Evolutionary conservation across 2,888 invertebrate genomes (phyloP).

Genomic region (Conchocele bisecta): DNA sequence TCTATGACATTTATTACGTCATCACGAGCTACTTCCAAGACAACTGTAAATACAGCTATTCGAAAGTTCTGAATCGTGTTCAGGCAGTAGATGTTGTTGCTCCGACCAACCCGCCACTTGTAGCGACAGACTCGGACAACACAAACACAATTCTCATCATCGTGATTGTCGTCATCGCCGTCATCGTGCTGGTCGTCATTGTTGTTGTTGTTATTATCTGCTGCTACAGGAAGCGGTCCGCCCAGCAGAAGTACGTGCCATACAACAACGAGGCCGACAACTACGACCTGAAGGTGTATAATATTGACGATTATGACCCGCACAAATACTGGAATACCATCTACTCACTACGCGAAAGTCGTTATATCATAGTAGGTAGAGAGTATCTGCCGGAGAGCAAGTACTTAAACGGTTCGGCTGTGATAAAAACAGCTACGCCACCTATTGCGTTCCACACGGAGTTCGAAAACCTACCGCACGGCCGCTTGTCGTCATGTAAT

Average conservation of each 20-base stretch:
- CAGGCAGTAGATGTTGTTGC: conserved; percentile 40
- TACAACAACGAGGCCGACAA: conserved; percentile 56
- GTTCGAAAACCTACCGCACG: conserved; percentile 76
- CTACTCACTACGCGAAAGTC: conserved; percentile 65
- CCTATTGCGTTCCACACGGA: conserved; percentile 76
- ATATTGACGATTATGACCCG: conserved; percentile 65
- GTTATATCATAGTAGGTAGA: conserved; percentile 69
- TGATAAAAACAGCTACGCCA: conserved; percentile 23
- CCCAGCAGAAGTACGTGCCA: conserved; percentile 34
- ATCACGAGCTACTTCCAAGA: conserved; percentile 88
- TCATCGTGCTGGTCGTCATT: conserved; percentile 62
- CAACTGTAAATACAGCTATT: conserved; percentile 87
- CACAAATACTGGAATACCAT: conserved; percentile 74
- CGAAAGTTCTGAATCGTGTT: conserved; percentile 74
- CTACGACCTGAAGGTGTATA: conserved; percentile 51
- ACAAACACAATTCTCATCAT: conserved; percentile 57
- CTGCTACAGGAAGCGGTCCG: conserved; percentile 58
- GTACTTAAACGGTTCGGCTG: conserved; percentile 42
- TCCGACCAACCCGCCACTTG: not conserved
- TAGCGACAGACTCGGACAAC: not conserved
- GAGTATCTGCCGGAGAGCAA: conserved; percentile 59
- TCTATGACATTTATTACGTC: conserved; percentile 88
- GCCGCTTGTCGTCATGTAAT: conserved; percentile 61
- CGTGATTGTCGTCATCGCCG: conserved; percentile 65
- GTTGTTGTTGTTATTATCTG: conserved; percentile 63